Conservation (phyloP, 2,888 invertebrate species). For the Sclerodermus sp. region DNA sequence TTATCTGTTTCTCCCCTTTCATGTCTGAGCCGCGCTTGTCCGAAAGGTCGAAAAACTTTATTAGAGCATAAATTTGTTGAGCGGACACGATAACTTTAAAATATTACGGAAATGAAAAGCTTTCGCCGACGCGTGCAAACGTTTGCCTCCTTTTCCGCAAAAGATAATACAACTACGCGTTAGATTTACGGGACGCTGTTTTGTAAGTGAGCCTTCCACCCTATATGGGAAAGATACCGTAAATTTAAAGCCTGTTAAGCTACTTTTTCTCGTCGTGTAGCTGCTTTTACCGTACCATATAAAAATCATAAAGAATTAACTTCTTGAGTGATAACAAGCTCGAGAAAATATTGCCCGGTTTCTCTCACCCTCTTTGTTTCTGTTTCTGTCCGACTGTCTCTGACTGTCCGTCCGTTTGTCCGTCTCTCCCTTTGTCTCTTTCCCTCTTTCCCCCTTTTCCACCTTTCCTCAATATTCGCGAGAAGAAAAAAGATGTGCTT, state of each 20-base stretch:
- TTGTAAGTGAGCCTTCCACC: slow-evolving; percentile 40
- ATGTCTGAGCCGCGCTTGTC: no score
- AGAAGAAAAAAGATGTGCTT: not conserved
- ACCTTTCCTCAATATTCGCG: no score
- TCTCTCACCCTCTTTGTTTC: no score
- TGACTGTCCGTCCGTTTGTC: no score
- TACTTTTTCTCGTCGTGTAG: slow-evolving; percentile 31
- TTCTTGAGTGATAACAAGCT: no score
- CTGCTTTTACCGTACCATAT: no score
- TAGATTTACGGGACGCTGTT: slow-evolving; percentile 52
- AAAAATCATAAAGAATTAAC: no score
- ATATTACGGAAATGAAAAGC: slow-evolving; percentile 56
- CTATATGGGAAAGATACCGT: slow-evolving; percentile 37
- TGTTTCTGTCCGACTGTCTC: no score
- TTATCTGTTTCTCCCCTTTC: not conserved
- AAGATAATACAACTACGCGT: slow-evolving; percentile 49
- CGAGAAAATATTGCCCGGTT: no score
- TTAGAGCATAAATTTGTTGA: slow-evolving; percentile 50
- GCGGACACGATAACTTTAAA: slow-evolving; percentile 54
- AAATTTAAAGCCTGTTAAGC: slow-evolving; percentile 45
- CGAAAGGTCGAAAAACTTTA: slow-evolving; percentile 43
- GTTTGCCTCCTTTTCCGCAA: slow-evolving; percentile 51
- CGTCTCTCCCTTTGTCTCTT: no score
- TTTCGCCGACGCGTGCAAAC: slow-evolving; percentile 44
- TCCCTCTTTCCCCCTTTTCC: no score